Evolutionary conservation across 2,888 invertebrate species (phyloP), one percentile per base, ranked within the genome.

Genomic region (Malthinus seriepunctatus): DNA sequence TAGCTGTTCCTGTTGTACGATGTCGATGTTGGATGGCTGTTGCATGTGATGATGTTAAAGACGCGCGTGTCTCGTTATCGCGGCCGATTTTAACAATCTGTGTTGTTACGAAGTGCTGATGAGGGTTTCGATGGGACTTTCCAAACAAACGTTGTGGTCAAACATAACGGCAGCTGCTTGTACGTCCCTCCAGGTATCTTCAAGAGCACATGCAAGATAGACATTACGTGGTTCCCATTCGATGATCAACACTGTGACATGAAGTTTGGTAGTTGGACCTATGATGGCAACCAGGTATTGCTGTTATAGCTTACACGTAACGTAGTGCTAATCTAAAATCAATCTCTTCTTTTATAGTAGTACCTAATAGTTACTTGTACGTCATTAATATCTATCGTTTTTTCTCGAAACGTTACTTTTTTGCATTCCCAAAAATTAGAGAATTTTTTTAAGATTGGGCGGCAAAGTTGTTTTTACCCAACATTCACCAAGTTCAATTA

Each of bases 181-280:
- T 97, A 97, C 90, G 93, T 98, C 84, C 98, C 98, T 80, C 98
- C 98, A 81, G 97, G 97, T 83, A 97, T 99, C 86, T 97, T 99
- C 89, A 97, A 97, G 89, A 96, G 97, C 89, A 98, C 97, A 84
- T 99, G 99, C 90, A 95, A 95, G 88, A 98, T 99, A 86, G 96
- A 98, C 89, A 98, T 99, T 89, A 97, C 97, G 82, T 98, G 97
- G 97, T 99, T 99, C 88, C 98, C 98, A 82, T 99, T 98, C 87
- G 99, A 99, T 87, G 97, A 98, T 85, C 99, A 99, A 88, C 91
- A 92, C 84, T 99, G 99, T 87, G 91, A 94, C 84, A 95, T 98
- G 93, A 96, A 98, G 89, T 98, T 98, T 83, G 98, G 98, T 85
- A 97, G 97, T 85, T 99, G 99, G 99, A 97, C 98, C 79, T 97